Evolutionary conservation across 1,140 invertebrate species (phyloP).

Genomic region (Orchesella cincta): DNA sequence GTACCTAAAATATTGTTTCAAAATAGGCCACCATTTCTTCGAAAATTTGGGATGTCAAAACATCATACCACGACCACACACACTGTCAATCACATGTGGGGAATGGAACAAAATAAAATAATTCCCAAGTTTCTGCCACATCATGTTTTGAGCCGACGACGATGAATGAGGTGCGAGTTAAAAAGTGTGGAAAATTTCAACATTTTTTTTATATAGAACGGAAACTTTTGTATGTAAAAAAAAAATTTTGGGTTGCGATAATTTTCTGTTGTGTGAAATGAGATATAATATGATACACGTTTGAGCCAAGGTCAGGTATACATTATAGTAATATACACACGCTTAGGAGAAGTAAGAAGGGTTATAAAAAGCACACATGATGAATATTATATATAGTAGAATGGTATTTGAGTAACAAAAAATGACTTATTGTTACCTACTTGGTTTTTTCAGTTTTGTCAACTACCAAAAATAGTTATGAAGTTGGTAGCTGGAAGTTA

Average conservation of each 20-base stretch:
- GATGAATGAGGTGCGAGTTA: not conserved
- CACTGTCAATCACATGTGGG: not conserved
- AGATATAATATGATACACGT: not conserved
- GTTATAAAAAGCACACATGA: not conserved
- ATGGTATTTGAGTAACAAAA: too few relatives aligned
- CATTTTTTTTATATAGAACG: not conserved
- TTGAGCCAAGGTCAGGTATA: not conserved
- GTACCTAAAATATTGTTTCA: too few relatives aligned
- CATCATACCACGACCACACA: not conserved
- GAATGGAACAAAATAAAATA: too few relatives aligned
- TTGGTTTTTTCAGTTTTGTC: too few relatives aligned
- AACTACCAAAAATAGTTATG: too few relatives aligned
- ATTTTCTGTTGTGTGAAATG: not conserved
- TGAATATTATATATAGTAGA: not conserved
- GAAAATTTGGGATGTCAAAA: not conserved
- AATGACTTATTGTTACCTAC: too few relatives aligned
- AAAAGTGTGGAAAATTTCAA: not conserved
- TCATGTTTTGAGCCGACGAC: not conserved
- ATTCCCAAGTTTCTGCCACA: not conserved
- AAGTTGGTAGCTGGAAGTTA: too few relatives aligned
- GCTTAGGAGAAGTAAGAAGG: not conserved
- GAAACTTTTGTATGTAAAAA: not conserved
- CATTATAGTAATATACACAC: not conserved
- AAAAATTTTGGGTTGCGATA: not conserved
- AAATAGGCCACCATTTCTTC: too few relatives aligned